These are phyloP conservation scores for Dolichoris vasculosae DNA, from an alignment of 1,140 invertebrate genomes.

Conservation along the genomic window DNA sequence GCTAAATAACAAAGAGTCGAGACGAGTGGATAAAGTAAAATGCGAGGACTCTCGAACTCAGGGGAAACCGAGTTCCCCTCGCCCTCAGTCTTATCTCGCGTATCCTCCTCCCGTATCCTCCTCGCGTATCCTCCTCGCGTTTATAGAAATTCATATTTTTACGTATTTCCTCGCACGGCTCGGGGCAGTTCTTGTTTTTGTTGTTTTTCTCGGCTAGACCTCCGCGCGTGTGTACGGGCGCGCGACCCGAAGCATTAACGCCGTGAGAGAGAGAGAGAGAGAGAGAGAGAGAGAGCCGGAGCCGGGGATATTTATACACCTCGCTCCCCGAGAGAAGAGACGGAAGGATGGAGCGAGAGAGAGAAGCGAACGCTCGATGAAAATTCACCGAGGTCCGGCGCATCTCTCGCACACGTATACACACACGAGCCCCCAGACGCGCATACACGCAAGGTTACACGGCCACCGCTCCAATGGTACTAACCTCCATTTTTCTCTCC, in stretches of 20 bases:
- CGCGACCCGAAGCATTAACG: not conserved
- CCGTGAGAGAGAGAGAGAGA: constrained; percentile 52
- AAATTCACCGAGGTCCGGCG: constrained; percentile 32
- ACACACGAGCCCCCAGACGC: not conserved
- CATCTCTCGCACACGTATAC: not conserved
- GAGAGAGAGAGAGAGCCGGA: constrained; percentile 8
- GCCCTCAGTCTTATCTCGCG: too few relatives aligned
- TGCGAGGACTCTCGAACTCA: not conserved
- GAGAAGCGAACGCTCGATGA: constrained; percentile 44
- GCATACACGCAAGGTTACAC: constrained; percentile 69
- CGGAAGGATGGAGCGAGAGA: constrained; percentile 52
- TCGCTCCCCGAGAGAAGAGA: constrained; percentile 23
- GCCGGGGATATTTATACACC: not conserved
- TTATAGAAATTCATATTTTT: not conserved
- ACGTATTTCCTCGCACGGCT: not conserved
- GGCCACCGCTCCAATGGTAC: constrained; percentile 69
- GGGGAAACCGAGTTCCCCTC: not conserved
- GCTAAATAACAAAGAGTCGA: constrained; percentile 26
- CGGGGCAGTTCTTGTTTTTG: not conserved
- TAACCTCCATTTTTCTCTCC: constrained; percentile 59
- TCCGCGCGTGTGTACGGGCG: not conserved
- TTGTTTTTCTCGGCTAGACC: not conserved
- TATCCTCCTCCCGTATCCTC: too few relatives aligned
- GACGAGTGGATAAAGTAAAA: not conserved
- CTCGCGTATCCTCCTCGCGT: not conserved